Evolutionary conservation across 2,888 invertebrate genomes (phyloP), one percentile per base, ranked within the genome.

Genomic region (Dascillus cervinus): DNA sequence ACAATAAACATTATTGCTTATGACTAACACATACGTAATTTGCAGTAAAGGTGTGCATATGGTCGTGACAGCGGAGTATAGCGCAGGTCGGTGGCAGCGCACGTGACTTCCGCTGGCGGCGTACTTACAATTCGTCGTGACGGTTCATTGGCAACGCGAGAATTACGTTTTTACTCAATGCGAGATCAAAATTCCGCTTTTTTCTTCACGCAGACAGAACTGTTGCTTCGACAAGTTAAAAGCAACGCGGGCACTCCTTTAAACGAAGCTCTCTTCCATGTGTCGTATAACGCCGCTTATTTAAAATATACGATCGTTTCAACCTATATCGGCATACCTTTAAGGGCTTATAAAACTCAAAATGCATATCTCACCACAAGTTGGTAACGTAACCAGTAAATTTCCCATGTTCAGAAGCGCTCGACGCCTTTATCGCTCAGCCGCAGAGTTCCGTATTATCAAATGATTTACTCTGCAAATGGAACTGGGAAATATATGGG

Each of bases 401-500:
- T 55, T 56, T 47, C 47, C 50, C 52, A 52, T 49, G 51, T 54
- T 53, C 50, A 41, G 47, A 49, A 42, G 39, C 49, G 45, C 46
- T 41, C 50, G 48, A 49, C 46, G 49, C 55, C 53, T 58, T 58
- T 59, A 59, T 59, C 59, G 56, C 57, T 46, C 46, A 47, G 47
- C 50, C 40, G 53, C 59, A 59, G 56, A 48, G 50, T 46, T 49
- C 41, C 56, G 53, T 56, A 58, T 59, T 59, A 59, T 52, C 53
- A 53, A 55, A 56, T 58, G 57, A 58, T 58, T 58, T 58, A 58
- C 55, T 53, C 44, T 37, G 45, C 47, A 51, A 58, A 58, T 56
- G 56, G 55, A 56, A 55, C 50, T 44, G 49, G 52, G 41, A 51
- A 54, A 58, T 58, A 58, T 58, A 58, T 50, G 53, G 46, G 47